These are phyloP conservation scores for Nymphicus hollandicus DNA, from an alignment of 2,113 vertebrate species.

Conservation along the genomic window DNA sequence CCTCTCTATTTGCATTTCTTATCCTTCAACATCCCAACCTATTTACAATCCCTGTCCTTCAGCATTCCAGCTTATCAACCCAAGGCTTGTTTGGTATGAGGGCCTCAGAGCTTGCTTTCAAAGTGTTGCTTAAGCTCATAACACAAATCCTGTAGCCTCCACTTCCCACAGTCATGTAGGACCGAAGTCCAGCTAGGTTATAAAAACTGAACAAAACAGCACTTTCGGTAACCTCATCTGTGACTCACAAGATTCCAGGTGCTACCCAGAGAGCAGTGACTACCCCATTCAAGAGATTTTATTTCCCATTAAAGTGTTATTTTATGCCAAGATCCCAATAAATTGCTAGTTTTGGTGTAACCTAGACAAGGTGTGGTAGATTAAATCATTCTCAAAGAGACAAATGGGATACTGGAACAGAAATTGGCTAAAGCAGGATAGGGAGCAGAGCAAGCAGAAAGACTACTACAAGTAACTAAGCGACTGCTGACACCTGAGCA, in stretches of 20 bases:
- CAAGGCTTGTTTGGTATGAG: too few species aligned
- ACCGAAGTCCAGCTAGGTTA: background rate
- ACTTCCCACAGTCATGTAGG: background rate
- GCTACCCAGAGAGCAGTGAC: background rate
- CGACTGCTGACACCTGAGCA: background rate
- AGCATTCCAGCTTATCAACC: too few species aligned
- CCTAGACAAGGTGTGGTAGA: background rate
- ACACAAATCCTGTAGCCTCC: too few species aligned
- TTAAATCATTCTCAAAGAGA: background rate
- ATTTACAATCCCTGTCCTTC: too few species aligned
- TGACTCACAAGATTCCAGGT: background rate
- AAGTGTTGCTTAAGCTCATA: too few species aligned
- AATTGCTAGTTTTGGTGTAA: background rate
- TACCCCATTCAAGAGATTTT: background rate
- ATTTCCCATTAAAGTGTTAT: background rate
- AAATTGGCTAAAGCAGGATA: background rate
- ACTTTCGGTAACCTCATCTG: background rate
- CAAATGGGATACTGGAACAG: background rate
- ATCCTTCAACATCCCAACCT: too few species aligned
- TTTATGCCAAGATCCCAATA: background rate
- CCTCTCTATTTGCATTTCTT: too few species aligned
- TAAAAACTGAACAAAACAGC: background rate
- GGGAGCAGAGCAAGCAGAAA: background rate
- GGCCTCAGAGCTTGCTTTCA: too few species aligned
- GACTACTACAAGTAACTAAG: background rate